Evolutionary conservation across 2,113 vertebrate species (phyloP).

Genomic region (Monarcha castaneiventris): DNA sequence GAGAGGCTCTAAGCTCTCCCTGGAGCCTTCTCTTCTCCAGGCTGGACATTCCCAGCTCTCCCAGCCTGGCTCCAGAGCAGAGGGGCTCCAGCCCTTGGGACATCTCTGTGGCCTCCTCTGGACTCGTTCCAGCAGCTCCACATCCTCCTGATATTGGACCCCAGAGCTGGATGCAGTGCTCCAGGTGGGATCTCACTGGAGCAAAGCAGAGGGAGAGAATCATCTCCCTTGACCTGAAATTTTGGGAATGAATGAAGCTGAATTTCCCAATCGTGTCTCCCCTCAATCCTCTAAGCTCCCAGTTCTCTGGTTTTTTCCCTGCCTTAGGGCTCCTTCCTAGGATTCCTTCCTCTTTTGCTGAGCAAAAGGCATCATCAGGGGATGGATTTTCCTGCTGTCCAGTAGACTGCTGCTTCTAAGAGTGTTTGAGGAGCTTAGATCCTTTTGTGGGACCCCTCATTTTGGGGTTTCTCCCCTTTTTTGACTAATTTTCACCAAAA

Average conservation of each 20-base stretch:
- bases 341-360: neutral
- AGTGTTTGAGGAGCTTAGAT: neutral
- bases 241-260: neutral
- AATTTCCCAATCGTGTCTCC: neutral
- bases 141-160: accelerated
- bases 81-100: neutral
- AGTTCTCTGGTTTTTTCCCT: too few relatives aligned
- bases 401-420: neutral
- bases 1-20: accelerated
- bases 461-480: neutral
- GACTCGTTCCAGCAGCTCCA: accelerated
- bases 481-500: neutral
- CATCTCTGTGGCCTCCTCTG: accelerated
- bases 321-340: neutral
- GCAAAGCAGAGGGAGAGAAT: neutral
- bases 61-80: neutral
- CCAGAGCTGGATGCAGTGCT: neutral
- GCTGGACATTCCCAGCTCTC: neutral
- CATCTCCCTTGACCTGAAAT: accelerated
- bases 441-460: neutral
- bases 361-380: neutral
- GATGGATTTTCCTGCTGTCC: neutral
- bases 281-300: neutral
- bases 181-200: neutral
- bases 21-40: accelerated